phyloP scores from a whole-genome alignment of 2,797 vertebrate species.

The Hyperoplus immaculatus region DNA sequence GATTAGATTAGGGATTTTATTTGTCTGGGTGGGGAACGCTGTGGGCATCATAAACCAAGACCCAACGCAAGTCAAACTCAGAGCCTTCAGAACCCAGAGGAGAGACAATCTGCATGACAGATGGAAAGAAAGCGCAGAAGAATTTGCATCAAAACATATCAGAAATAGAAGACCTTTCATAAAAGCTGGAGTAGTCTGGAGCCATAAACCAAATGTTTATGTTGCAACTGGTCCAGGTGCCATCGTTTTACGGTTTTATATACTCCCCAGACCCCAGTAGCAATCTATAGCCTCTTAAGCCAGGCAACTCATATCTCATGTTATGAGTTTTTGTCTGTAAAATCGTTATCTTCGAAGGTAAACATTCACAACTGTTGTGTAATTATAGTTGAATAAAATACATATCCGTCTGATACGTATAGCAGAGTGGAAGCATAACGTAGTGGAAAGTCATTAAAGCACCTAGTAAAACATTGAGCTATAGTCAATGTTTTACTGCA shows the following conservation, averaged over 20 bases:
- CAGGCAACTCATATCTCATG: background rate
- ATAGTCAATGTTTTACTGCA: too few relatives aligned
- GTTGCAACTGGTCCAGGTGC: conserved; percentile 11
- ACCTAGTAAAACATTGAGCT: background rate
- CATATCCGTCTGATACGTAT: background rate
- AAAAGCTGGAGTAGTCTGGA: background rate
- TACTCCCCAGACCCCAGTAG: too few relatives aligned
- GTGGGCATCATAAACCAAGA: conserved; percentile 52
- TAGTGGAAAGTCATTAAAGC: background rate
- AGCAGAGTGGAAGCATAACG: background rate
- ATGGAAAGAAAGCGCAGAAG: background rate
- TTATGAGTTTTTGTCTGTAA: background rate
- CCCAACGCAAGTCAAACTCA: conserved; percentile 1
- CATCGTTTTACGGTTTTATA: conserved; percentile 3
- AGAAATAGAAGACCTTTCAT: background rate
- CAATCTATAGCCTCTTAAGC: background rate
- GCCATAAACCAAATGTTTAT: background rate
- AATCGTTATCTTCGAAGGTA: conserved; percentile 24
- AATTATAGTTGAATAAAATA: background rate
- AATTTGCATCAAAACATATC: background rate
- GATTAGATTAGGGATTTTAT: conserved; percentile 70
- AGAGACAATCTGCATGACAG: background rate
- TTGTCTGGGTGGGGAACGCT: conserved; percentile 57
- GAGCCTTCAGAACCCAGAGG: background rate
- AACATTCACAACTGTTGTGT: conserved; percentile 25